Evolutionary conservation across 2,888 invertebrate genomes (phyloP).

Genomic region (Encarsia formosa): DNA sequence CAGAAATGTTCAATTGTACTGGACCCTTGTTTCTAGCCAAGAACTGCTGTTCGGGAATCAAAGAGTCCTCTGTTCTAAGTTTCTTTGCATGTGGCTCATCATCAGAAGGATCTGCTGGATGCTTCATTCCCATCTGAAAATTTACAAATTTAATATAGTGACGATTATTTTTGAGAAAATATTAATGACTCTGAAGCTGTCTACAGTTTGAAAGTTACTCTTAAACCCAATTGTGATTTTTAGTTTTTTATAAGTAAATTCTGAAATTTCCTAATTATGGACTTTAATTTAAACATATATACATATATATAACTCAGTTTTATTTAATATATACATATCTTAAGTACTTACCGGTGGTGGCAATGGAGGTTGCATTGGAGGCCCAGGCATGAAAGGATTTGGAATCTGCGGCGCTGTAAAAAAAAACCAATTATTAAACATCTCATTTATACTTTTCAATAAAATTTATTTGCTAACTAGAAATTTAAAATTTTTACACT

Average conservation of each 20-base stretch:
- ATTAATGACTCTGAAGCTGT: no score
- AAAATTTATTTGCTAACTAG: background rate
- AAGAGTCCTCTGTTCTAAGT: conserved; percentile 84
- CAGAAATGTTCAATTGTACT: conserved; percentile 75
- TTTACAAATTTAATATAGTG: no score
- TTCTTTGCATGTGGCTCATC: conserved; percentile 88
- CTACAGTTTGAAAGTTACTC: no score
- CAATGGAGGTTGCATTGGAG: conserved; percentile 50
- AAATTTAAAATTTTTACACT: background rate
- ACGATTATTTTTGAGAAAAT: no score
- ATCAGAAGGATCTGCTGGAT: conserved; percentile 56
- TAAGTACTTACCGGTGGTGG: conserved; percentile 41
- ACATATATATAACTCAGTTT: no score
- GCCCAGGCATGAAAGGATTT: conserved; percentile 50
- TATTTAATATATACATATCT: no score
- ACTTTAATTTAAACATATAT: no score
- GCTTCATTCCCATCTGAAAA: conserved; percentile 53
- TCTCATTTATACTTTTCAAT: background rate
- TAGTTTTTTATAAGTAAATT: no score
- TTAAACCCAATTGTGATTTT: no score
- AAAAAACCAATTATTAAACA: no score
- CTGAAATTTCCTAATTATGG: no score
- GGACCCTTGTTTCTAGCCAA: conserved; percentile 69
- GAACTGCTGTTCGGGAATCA: conserved; percentile 85
- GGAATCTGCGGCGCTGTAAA: conserved; percentile 46